Evolutionary conservation across 2,113 vertebrate genomes (phyloP).

Genomic region (Phylloscopus whistleri): DNA sequence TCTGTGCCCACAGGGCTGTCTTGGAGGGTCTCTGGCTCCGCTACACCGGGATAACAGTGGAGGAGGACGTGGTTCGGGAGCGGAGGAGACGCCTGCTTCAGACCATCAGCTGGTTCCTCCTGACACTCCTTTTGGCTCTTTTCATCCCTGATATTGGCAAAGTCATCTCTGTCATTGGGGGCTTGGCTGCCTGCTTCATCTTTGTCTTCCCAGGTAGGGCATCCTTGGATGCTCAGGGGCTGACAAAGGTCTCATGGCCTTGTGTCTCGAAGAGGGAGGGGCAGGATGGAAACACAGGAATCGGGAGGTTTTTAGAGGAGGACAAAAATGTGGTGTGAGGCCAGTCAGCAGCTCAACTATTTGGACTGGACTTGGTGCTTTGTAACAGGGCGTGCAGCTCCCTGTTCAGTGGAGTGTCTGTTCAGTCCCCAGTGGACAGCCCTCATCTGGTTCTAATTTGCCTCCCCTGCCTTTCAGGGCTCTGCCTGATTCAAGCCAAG

Average conservation of each 20-base stretch:
- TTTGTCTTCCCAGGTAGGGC: conserved; percentile 90
- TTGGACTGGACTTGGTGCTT: neutral
- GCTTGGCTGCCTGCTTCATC: conserved; percentile 95
- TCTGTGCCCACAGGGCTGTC: conserved; percentile 79
- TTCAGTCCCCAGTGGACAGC: neutral
- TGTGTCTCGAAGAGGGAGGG: neutral
- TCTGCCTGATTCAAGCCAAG: conserved; percentile 93
- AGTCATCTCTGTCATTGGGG: conserved; percentile 93
- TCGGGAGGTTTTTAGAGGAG: neutral
- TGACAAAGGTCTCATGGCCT: neutral
- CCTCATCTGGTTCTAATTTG: neutral
- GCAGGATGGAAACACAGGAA: neutral
- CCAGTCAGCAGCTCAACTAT: neutral
- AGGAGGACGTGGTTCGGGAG: conserved; percentile 87
- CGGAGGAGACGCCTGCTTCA: conserved; percentile 83
- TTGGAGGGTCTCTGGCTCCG: conserved; percentile 95
- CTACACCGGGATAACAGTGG: conserved; percentile 83
- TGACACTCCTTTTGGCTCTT: conserved; percentile 90
- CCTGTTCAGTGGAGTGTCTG: neutral
- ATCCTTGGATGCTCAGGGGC: neutral
- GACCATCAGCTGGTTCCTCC: conserved; percentile 88
- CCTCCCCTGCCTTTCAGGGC: conserved; percentile 68
- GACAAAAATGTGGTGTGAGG: neutral
- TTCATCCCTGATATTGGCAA: conserved; percentile 96
- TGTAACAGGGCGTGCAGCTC: neutral